These are phyloP conservation scores for Cantharis nigra DNA, from an alignment of 2,888 invertebrate genomes.

Conservation along the genomic window DNA sequence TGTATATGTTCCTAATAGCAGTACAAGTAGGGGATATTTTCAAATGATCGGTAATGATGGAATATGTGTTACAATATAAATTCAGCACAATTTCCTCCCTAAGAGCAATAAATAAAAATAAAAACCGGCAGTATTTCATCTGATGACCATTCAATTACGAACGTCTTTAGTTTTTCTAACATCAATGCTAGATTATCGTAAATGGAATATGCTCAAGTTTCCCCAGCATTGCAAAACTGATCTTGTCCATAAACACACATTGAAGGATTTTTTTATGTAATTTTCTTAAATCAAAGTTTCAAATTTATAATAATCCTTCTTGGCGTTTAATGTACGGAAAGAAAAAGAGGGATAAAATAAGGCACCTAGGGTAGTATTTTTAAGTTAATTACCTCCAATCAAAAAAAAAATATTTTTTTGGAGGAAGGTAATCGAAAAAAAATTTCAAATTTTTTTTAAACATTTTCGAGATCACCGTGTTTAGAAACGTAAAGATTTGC, in stretches of 20 bases:
- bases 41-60: background rate
- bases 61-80: background rate
- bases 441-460: no score
- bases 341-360: no score
- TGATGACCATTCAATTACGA: background rate
- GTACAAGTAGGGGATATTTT: background rate
- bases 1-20: background rate
- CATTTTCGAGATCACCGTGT: no score
- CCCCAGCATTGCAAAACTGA: background rate
- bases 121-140: background rate
- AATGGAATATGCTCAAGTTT: background rate
- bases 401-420: no score
- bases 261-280: background rate
- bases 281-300: no score
- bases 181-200: background rate
- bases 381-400: no score
- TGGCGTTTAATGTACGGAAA: background rate
- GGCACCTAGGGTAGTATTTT: no score
- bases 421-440: no score
- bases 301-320: background rate
- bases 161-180: background rate
- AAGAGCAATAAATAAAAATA: background rate
- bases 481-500: no score
- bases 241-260: background rate
- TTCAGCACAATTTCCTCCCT: background rate